These are phyloP conservation scores for Gari tellinella DNA, from an alignment of 2,888 invertebrate genomes.

Conservation along the genomic window DNA sequence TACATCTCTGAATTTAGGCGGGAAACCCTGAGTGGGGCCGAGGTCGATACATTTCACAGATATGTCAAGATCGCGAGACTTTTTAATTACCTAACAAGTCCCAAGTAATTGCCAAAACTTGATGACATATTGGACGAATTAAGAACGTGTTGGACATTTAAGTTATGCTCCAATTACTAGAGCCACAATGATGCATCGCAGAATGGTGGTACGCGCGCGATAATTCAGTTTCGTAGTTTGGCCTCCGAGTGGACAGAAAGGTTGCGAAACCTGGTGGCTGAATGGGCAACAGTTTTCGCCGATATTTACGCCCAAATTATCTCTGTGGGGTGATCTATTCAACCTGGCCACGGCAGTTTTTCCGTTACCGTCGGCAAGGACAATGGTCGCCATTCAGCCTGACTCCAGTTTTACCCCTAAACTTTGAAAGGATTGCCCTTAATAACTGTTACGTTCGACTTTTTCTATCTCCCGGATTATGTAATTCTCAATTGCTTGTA, in stretches of 20 bases:
- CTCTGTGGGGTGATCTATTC: conserved; percentile 44
- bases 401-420: conserved; percentile 16
- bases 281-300: not conserved
- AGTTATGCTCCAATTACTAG: no score
- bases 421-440: conserved; percentile 24
- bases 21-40: not conserved
- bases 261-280: no score
- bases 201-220: no score
- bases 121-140: conserved; percentile 37
- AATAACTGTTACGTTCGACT: conserved; percentile 30
- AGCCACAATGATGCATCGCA: no score
- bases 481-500: conserved; percentile 15
- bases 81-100: not conserved
- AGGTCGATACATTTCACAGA: conserved; percentile 12
- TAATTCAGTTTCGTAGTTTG: no score
- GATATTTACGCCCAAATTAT: conserved; percentile 57
- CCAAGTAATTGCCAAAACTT: conserved; percentile 11
- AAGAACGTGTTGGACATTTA: not conserved
- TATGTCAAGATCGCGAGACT: conserved; percentile 20
- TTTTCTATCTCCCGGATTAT: conserved; percentile 21
- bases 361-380: conserved; percentile 39
- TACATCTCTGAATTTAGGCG: not conserved
- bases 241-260: no score
- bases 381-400: conserved; percentile 26
- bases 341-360: conserved; percentile 36